Evolutionary conservation across 2,113 vertebrate species (phyloP).

Genomic region (Rhabdornis inornatus): DNA sequence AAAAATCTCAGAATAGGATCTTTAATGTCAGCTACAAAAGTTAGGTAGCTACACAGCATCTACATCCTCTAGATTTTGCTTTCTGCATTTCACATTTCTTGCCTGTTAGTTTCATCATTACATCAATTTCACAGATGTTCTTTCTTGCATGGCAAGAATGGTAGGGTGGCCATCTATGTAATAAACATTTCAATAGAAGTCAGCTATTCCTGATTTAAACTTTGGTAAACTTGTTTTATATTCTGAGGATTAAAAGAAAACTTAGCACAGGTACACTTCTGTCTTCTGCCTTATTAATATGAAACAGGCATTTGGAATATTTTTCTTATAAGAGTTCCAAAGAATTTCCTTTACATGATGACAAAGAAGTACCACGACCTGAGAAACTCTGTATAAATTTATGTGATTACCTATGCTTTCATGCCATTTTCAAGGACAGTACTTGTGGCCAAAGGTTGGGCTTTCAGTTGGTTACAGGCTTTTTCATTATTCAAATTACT

Average conservation of each 20-base stretch:
- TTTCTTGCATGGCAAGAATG: neutral
- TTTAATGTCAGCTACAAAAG: neutral
- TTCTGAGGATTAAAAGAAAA: neutral
- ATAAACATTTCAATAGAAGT: neutral
- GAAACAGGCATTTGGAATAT: neutral
- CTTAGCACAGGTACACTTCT: neutral
- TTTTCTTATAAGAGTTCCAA: neutral
- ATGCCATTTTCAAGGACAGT: neutral
- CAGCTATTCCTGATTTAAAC: neutral
- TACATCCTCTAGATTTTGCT: neutral
- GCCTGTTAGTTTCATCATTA: neutral
- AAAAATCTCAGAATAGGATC: neutral
- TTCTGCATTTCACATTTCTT: neutral
- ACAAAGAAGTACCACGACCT: neutral
- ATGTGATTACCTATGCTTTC: neutral
- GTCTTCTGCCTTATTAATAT: neutral
- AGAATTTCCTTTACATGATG: neutral
- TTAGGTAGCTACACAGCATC: neutral
- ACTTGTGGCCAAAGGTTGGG: neutral
- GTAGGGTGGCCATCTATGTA: neutral
- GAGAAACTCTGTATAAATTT: neutral
- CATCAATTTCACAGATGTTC: neutral
- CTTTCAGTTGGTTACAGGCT: neutral
- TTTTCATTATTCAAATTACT: neutral
- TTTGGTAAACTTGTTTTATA: neutral